Evolutionary conservation across 2,113 vertebrate species (phyloP), one percentile per base, ranked within the genome.

Genomic region (Entelurus aequoreus): DNA sequence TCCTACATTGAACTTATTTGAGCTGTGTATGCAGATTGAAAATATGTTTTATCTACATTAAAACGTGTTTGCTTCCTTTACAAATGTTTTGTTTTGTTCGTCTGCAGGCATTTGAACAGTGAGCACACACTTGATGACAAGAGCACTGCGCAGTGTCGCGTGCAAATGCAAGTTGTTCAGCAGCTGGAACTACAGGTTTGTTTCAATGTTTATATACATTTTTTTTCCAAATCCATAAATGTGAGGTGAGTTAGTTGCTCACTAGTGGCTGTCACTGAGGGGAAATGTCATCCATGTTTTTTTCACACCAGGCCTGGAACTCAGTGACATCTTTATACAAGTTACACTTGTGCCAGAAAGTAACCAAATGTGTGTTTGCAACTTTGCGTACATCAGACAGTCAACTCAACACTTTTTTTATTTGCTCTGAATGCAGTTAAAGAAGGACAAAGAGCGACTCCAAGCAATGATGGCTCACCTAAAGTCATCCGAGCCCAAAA

Each of bases 391-490:
- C 8, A 40, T 40, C 46, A 54, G 54, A 37, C 44, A 12, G 51
- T 56, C 62, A 77, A 68, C 68, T 80, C 59, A 69, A 60, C 48
- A 60, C 40, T 19, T 70, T 60, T 58, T 80, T 71, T 77, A 66
- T 80, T 62, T 55, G 6, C 61, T 66, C 53, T 57, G 69, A 54
- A 37, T 75, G 36, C 87, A 99, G 97, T 89, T 99, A 80, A 92
- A 94, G 52, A 99, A 99, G 91, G 97, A 98, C 87, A 97, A 95
- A 83, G 96, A 98, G 49, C 94, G 97, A 62, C 94, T 99, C 79
- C 97, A 99, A 84, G 97, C 97, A 54, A 99, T 99, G 97, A 99
- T 99, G 97, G 93, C 94, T 76, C 97, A 99, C 75, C 94, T 99
- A 82, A 98, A 97, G 82, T 95, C 97, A 54, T 94, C 95, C 54